Conservation (phyloP, 2,888 invertebrate species). For the Dendrolimus pini region DNA sequence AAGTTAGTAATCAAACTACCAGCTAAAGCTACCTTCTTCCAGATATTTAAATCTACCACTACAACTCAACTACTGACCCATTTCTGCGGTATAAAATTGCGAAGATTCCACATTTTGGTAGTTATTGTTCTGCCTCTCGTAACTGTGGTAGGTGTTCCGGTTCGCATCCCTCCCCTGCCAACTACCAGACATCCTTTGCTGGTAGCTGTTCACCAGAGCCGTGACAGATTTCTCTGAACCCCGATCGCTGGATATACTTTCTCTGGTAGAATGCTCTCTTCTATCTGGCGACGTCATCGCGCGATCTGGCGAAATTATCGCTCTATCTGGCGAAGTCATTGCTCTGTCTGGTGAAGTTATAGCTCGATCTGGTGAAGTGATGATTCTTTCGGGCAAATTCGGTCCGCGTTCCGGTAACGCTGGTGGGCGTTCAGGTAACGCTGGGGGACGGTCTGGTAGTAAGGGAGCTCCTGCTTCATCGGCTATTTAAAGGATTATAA, state of each 20-base stretch:
- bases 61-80: constrained; percentile 45
- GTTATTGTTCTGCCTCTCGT: constrained; percentile 42
- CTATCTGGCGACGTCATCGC: constrained; percentile 5
- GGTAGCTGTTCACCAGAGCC: constrained; percentile 61
- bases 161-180: constrained; percentile 36
- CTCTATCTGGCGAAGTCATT: constrained; percentile 1
- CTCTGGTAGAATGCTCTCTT: constrained; percentile 14
- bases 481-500: constrained; percentile 25
- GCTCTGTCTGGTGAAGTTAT: not conserved
- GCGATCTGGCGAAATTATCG: constrained; percentile 13
- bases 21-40: not conserved
- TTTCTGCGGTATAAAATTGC: constrained; percentile 61
- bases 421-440: constrained; percentile 30
- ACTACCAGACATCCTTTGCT: constrained; percentile 47
- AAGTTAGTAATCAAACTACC: not conserved
- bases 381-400: constrained; percentile 21
- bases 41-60: not conserved
- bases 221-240: constrained; percentile 48
- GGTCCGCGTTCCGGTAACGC: constrained; percentile 37
- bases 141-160: constrained; percentile 21
- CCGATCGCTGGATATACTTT: constrained; percentile 13
- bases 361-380: not conserved
- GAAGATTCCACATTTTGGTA: constrained; percentile 54
- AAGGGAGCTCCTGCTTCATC: constrained; percentile 19
- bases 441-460: constrained; percentile 32